Conservation (phyloP, 2,113 vertebrate species). For the Neopipo cinnamomea region DNA sequence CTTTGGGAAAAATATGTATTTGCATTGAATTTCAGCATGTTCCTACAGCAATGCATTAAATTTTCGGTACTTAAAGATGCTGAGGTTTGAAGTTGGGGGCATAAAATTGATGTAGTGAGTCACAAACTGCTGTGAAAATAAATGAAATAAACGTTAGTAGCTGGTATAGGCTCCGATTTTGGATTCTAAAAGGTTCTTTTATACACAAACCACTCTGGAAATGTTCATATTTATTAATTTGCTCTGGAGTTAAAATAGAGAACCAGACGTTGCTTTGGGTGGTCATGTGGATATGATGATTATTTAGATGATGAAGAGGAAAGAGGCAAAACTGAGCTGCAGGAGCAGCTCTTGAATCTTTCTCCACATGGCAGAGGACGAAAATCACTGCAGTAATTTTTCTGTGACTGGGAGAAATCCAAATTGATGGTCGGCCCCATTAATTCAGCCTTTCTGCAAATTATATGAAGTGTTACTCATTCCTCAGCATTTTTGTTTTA, state of each 20-base stretch:
- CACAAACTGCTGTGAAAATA: neutral
- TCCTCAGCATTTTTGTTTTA: conserved; percentile 44
- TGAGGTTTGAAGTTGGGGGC: neutral
- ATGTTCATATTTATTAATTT: neutral
- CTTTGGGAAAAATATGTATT: neutral
- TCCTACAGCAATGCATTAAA: neutral
- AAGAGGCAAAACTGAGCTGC: neutral
- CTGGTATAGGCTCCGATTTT: neutral
- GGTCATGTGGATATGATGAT: rapidly evolving
- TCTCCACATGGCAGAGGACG: neutral
- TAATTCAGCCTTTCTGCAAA: neutral
- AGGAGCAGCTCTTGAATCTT: neutral
- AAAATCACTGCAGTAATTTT: neutral
- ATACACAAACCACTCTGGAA: neutral
- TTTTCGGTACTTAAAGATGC: neutral
- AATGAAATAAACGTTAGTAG: neutral
- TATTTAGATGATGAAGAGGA: neutral
- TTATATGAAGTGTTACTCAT: neutral
- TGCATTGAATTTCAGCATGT: neutral
- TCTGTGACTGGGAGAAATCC: neutral
- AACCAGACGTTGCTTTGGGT: rapidly evolving
- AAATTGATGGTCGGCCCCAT: neutral
- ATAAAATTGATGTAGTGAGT: neutral
- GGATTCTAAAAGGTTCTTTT: neutral
- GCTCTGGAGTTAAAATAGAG: neutral